Evolutionary conservation across 2,888 invertebrate species (phyloP).

Genomic region (Cephus pygmeus): DNA sequence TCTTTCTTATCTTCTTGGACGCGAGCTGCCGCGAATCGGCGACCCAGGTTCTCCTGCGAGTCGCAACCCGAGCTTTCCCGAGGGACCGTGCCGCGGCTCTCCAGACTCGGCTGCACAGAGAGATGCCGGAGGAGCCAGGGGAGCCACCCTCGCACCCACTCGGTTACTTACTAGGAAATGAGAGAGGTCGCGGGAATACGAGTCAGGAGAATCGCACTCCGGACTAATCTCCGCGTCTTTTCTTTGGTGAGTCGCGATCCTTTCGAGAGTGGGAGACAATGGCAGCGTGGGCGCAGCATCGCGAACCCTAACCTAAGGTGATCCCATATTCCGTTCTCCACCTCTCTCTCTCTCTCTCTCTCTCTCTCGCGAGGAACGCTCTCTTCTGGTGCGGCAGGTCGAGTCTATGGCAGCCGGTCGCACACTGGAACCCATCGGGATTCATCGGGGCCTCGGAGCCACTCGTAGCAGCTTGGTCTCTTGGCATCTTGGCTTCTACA

Average conservation of each 20-base stretch:
- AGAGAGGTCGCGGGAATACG: conserved; percentile 17
- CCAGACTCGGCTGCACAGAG: too few species aligned
- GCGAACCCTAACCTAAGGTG: conserved; percentile 60
- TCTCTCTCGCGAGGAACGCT: conserved; percentile 17
- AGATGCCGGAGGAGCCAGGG: conserved; percentile 1
- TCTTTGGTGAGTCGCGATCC: conserved; percentile 37
- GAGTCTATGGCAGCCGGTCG: too few species aligned
- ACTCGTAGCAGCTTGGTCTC: conserved; percentile 20
- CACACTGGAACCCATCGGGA: too few species aligned
- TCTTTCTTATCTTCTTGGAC: too few species aligned
- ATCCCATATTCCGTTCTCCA: conserved; percentile 59
- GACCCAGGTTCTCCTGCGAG: too few species aligned
- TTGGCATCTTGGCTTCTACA: conserved; percentile 23
- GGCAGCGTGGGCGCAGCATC: conserved; percentile 62
- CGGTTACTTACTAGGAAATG: conserved; percentile 30
- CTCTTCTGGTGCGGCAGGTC: conserved; percentile 23
- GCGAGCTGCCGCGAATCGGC: too few species aligned
- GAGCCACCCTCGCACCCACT: background rate
- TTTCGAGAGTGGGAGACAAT: conserved; percentile 48
- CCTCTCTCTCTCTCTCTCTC: conserved; percentile 14
- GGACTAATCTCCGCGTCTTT: too few species aligned
- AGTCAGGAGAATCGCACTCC: too few species aligned
- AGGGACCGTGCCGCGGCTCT: too few species aligned
- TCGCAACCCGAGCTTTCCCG: too few species aligned
- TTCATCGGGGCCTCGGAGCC: conserved; percentile 15